Percentiles rank a stretch among this genome's conserved stretches.
These are phyloP conservation scores for Echinops telfairi DNA, from an alignment of 2,113 vertebrate species.

Conservation along the genomic window DNA sequence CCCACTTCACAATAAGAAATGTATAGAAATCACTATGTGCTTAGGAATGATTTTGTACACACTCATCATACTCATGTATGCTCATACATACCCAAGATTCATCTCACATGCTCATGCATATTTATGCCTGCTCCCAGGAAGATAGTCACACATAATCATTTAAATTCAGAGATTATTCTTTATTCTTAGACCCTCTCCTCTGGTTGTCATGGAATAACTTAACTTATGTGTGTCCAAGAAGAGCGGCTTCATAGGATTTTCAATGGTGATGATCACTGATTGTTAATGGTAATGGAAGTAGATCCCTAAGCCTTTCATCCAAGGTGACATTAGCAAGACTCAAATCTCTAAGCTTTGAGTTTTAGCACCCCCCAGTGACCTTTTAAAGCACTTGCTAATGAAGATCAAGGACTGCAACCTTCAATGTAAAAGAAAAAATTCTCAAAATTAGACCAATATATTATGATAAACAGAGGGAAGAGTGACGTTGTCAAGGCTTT, in stretches of 20 bases:
- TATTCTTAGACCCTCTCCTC: neutral
- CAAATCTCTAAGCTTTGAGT: neutral
- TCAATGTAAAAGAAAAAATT: too few species aligned
- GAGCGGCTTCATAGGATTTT: neutral
- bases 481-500: too few species aligned
- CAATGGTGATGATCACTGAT: neutral
- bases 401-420: too few species aligned
- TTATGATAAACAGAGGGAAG: too few species aligned
- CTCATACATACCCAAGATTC: neutral
- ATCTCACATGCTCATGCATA: neutral
- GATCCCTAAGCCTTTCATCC: neutral
- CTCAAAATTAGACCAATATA: too few species aligned
- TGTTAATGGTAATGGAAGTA: neutral
- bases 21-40: neutral
- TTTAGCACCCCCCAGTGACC: neutral
- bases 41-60: neutral
- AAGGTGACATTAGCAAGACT: neutral
- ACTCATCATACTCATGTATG: fast-evolving
- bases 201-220: neutral
- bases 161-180: neutral
- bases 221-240: neutral
- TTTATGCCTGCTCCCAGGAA: neutral
- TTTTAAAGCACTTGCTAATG: too few species aligned
- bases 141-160: fast-evolving
- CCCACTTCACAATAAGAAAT: too few species aligned